Percentiles rank a stretch among this genome's conserved stretches.
These are phyloP conservation scores for Brachionichthys hirsutus DNA, from an alignment of 2,113 vertebrate genomes.

Conservation along the genomic window DNA sequence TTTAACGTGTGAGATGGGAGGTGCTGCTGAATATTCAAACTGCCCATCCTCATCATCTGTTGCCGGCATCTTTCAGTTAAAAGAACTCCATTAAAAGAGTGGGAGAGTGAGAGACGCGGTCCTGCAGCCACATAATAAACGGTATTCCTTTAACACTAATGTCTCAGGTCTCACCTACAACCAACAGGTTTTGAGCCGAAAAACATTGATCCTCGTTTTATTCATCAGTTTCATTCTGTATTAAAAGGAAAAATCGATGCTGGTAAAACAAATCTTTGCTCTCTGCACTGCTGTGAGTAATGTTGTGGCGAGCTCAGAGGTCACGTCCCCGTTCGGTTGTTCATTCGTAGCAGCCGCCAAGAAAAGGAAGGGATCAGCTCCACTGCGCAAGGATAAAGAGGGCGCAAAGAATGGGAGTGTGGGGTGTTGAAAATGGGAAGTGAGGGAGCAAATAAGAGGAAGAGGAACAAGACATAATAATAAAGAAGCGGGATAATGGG, in stretches of 20 bases:
- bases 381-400: constrained; percentile 9
- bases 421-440: constrained; percentile 12
- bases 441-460: not conserved
- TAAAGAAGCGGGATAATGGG: constrained; percentile 22
- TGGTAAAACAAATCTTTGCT: not conserved
- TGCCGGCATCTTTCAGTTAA: not conserved
- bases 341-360: too few species aligned
- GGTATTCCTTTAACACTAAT: constrained; percentile 2
- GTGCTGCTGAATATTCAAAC: not conserved
- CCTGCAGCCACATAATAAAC: not conserved
- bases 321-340: too few species aligned
- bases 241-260: not conserved
- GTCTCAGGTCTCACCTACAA: not conserved
- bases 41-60: not conserved
- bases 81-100: not conserved
- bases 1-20: too few species aligned
- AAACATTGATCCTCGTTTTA: not conserved
- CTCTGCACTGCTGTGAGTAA: not conserved
- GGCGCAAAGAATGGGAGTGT: constrained; percentile 1
- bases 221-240: not conserved
- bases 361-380: constrained; percentile 10
- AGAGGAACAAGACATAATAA: constrained; percentile 26
- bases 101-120: not conserved
- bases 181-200: not conserved
- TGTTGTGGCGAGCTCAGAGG: too few species aligned